Evolutionary conservation across 2,888 invertebrate species (phyloP).

Genomic region (Ectropis crepuscularia): DNA sequence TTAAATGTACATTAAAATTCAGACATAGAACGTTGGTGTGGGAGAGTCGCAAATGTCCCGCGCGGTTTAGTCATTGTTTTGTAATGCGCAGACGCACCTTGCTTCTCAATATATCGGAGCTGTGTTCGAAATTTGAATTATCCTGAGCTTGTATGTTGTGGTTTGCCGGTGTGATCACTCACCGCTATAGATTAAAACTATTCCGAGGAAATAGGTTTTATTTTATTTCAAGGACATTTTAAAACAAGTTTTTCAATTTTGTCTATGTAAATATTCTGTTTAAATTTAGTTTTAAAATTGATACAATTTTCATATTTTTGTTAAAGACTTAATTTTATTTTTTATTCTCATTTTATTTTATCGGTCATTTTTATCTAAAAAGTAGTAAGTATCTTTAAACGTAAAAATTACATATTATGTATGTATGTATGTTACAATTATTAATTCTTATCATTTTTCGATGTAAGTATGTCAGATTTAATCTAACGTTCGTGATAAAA

Average conservation of each 20-base stretch:
- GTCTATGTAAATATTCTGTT: neutral
- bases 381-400: too few species aligned
- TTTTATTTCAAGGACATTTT: neutral
- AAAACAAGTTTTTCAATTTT: neutral
- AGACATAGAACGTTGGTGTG: constrained; percentile 51
- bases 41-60: constrained; percentile 48
- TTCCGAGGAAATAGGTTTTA: neutral
- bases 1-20: constrained; percentile 46
- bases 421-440: too few species aligned
- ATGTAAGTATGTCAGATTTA: neutral
- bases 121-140: constrained; percentile 55
- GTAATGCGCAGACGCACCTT: constrained; percentile 71
- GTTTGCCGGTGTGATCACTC: constrained; percentile 11
- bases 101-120: constrained; percentile 64
- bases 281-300: too few species aligned
- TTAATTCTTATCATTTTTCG: too few species aligned
- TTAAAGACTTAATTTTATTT: neutral
- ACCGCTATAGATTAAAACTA: constrained; percentile 3
- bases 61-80: constrained; percentile 74
- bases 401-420: too few species aligned
- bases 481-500: constrained; percentile 11
- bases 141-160: constrained; percentile 4
- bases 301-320: too few species aligned
- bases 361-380: too few species aligned
- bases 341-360: too few species aligned